Evolutionary conservation across 1,140 invertebrate species (phyloP).

Genomic region (Sinonovacula constricta): DNA sequence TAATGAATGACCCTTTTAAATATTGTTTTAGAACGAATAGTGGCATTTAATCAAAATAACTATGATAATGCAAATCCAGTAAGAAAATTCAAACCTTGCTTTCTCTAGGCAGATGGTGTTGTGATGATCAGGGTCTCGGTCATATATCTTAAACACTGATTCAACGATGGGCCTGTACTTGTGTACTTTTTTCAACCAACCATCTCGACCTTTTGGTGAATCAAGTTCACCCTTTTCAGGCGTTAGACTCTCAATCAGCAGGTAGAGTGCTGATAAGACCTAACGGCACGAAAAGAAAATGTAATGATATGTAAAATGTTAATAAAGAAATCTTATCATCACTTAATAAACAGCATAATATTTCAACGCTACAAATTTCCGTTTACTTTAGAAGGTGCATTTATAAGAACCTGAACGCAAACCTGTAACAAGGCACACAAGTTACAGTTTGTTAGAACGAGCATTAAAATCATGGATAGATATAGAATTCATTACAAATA

Average conservation of each 20-base stretch:
- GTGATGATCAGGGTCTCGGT: constrained; percentile 8
- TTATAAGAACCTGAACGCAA: background rate
- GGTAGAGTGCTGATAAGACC: constrained; percentile 37
- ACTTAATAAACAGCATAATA: background rate
- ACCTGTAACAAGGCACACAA: background rate
- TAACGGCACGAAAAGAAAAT: too few relatives aligned
- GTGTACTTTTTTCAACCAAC: constrained; percentile 43
- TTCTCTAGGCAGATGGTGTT: too few relatives aligned
- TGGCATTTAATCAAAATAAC: too few relatives aligned
- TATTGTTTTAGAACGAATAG: too few relatives aligned
- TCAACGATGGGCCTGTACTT: constrained; percentile 38
- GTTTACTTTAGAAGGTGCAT: background rate
- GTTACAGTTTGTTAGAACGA: background rate
- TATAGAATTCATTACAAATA: background rate
- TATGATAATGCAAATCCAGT: too few relatives aligned
- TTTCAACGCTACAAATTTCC: background rate
- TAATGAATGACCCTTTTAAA: too few relatives aligned
- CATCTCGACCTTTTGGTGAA: background rate
- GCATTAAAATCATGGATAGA: background rate
- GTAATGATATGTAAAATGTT: too few relatives aligned
- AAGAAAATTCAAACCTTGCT: too few relatives aligned
- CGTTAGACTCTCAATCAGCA: constrained; percentile 25
- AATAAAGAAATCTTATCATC: too few relatives aligned
- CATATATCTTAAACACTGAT: constrained; percentile 32
- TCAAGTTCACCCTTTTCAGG: constrained; percentile 17